Evolutionary conservation across 1,140 invertebrate species (phyloP).

Genomic region (Eumaeus atala): DNA sequence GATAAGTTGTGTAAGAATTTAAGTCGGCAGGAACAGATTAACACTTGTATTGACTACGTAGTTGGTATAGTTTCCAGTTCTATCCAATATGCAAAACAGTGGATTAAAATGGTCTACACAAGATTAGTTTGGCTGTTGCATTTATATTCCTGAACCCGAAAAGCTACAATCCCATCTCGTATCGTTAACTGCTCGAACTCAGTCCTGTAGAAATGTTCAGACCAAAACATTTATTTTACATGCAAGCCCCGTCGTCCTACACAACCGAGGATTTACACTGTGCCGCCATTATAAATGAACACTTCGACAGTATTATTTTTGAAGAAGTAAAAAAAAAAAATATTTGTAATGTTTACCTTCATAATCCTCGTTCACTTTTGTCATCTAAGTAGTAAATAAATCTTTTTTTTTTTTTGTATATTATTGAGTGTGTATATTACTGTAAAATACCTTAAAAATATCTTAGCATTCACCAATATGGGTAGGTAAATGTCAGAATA

Average conservation of each 20-base stretch:
- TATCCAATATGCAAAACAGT: conserved; percentile 38
- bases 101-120: conserved; percentile 33
- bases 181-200: background rate
- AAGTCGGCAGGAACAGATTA: conserved; percentile 41
- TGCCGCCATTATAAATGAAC: conserved; percentile 39
- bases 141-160: conserved; percentile 20
- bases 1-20: conserved; percentile 14
- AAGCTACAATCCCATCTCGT: conserved; percentile 36
- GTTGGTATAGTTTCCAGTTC: conserved; percentile 36
- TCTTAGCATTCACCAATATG: too few relatives aligned
- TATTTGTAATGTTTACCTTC: conserved; percentile 41
- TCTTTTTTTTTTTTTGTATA: too few relatives aligned
- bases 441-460: too few relatives aligned
- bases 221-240: conserved; percentile 27
- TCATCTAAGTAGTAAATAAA: background rate
- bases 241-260: conserved; percentile 29
- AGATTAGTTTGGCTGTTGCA: conserved; percentile 27
- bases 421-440: too few relatives aligned
- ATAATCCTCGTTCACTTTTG: conserved; percentile 36
- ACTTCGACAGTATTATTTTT: conserved; percentile 35
- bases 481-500: too few relatives aligned
- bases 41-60: conserved; percentile 29
- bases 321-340: conserved; percentile 37
- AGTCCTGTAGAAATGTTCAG: conserved; percentile 24
- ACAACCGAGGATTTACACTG: conserved; percentile 39